Evolutionary conservation across 1,140 invertebrate species (phyloP).

Genomic region (Danaus melanippus): DNA sequence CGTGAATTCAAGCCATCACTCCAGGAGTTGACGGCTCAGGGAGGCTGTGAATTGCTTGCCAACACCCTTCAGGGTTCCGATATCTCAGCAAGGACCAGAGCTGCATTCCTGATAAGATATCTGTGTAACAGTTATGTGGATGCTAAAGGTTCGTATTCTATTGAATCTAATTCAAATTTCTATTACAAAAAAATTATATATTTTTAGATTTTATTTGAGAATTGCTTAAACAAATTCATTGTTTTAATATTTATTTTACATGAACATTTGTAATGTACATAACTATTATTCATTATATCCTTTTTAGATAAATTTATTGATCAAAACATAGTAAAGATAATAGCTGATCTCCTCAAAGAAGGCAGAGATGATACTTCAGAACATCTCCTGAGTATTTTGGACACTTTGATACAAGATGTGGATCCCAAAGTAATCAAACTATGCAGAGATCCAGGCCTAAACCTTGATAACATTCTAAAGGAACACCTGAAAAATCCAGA

Average conservation of each 20-base stretch:
- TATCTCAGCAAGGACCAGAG: conserved; percentile 78
- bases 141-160: conserved; percentile 64
- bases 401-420: conserved; percentile 21
- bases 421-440: conserved; percentile 29
- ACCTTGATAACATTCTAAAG: conserved; percentile 35
- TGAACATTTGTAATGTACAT: no score
- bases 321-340: conserved; percentile 29
- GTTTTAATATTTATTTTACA: no score
- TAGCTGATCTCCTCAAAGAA: conserved; percentile 30
- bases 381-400: conserved; percentile 35
- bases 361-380: conserved; percentile 33
- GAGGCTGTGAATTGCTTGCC: conserved; percentile 77
- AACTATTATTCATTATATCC: not conserved
- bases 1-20: conserved; percentile 74
- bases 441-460: conserved; percentile 29
- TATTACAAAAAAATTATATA: no score
- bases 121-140: conserved; percentile 73
- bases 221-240: not conserved
- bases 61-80: conserved; percentile 74
- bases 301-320: conserved; percentile 47
- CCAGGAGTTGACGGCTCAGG: conserved; percentile 73
- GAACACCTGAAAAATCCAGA: conserved; percentile 32
- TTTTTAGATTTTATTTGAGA: not conserved
- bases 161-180: no score
- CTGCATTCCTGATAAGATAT: conserved; percentile 77